phyloP scores from a whole-genome alignment of 2,113 vertebrate genomes.

The Porphyrio hochstetteri region DNA sequence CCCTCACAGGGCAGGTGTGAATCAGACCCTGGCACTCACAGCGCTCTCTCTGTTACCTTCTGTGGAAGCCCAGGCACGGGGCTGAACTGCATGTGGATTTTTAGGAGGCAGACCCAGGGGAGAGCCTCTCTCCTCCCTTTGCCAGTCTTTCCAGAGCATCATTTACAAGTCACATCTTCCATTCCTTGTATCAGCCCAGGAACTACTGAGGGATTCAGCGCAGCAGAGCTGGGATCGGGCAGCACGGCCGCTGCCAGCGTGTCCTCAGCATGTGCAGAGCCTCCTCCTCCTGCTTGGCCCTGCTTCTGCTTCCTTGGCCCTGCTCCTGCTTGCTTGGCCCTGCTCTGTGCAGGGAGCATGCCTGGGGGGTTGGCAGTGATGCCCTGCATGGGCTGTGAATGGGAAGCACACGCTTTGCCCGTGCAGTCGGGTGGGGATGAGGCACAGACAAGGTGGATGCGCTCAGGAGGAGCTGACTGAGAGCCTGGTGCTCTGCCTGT shows the following conservation, averaged over 20 bases:
- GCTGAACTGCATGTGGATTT: not conserved
- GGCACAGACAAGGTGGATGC: not conserved
- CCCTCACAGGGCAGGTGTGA: not conserved
- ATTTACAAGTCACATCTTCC: rapidly evolving
- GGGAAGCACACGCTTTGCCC: not conserved
- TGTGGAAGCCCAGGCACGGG: not conserved
- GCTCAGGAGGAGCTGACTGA: not conserved
- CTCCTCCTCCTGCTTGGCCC: not conserved
- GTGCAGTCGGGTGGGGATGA: rapidly evolving
- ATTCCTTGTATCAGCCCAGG: not conserved
- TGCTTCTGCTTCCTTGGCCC: not conserved
- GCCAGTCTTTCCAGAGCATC: not conserved
- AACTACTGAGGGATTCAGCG: not conserved
- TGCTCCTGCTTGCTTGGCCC: not conserved
- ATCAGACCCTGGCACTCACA: not conserved
- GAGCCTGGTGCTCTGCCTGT: not conserved
- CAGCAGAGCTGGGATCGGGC: not conserved
- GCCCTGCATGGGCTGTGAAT: not conserved
- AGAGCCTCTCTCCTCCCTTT: not conserved
- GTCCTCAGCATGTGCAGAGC: not conserved
- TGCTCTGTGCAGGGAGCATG: not conserved
- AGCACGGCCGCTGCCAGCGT: rapidly evolving
- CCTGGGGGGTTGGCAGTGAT: not conserved
- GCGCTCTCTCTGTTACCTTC: not conserved
- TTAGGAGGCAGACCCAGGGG: no score